These are phyloP conservation scores for Conus ventricosus DNA, from an alignment of 1,140 invertebrate species.

Conservation along the genomic window DNA sequence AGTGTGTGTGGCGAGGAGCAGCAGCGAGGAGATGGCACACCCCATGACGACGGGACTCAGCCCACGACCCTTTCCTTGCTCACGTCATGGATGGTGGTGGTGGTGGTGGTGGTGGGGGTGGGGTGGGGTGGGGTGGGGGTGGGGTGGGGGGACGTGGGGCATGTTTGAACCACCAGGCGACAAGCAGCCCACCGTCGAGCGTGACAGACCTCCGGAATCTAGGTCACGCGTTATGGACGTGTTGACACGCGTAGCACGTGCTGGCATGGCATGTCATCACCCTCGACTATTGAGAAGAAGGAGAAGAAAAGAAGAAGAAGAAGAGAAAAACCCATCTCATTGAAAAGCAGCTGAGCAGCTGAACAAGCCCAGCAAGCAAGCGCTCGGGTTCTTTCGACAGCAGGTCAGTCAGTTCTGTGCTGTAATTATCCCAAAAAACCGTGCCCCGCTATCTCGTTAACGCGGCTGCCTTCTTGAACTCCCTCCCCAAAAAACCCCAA, in stretches of 20 bases:
- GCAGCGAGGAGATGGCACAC: no score
- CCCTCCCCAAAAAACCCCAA: background rate
- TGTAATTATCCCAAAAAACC: conserved; percentile 19
- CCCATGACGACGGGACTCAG: no score
- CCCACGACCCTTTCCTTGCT: no score
- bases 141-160: no score
- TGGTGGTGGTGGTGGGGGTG: no score
- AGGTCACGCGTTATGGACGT: background rate
- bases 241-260: background rate
- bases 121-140: no score
- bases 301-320: background rate
- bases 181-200: background rate
- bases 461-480: conserved; percentile 2
- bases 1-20: no score
- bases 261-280: background rate
- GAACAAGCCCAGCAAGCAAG: background rate
- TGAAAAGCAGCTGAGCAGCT: background rate
- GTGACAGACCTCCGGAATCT: background rate
- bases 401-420: conserved; percentile 16
- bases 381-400: background rate
- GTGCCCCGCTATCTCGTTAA: conserved; percentile 15
- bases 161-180: no score
- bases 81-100: no score
- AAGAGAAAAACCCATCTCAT: background rate
- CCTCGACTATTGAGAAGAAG: background rate